Evolutionary conservation across 1,140 invertebrate species (phyloP).

Genomic region (Diuraphis noxia): DNA sequence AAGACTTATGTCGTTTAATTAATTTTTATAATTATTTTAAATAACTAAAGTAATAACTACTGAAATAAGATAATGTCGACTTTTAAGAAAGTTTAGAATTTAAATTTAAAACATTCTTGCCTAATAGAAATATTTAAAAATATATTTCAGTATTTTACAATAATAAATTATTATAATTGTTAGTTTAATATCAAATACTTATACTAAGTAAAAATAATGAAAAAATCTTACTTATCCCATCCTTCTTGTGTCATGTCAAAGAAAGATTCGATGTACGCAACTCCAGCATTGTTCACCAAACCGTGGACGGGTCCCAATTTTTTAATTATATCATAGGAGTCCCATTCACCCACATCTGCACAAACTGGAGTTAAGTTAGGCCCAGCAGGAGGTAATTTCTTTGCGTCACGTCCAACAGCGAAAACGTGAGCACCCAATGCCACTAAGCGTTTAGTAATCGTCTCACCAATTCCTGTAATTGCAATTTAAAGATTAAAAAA

Average conservation of each 20-base stretch:
- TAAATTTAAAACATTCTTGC: background rate
- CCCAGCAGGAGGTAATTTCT: conserved; percentile 68
- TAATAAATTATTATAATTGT: background rate
- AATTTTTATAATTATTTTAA: background rate
- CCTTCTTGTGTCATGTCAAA: conserved; percentile 68
- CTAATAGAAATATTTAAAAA: no score
- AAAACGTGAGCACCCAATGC: conserved; percentile 57
- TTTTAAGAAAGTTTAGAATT: background rate
- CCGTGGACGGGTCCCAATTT: conserved; percentile 69
- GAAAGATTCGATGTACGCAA: conserved; percentile 68
- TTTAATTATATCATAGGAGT: conserved; percentile 66
- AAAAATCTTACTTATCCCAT: conserved; percentile 70
- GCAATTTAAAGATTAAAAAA: background rate
- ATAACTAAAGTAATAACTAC: background rate
- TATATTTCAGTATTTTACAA: no score
- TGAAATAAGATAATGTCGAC: background rate
- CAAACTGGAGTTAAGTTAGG: conserved; percentile 69
- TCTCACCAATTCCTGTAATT: conserved; percentile 14
- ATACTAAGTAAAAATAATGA: background rate
- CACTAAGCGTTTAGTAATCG: conserved; percentile 20
- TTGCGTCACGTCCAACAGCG: conserved; percentile 59
- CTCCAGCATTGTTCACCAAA: conserved; percentile 82
- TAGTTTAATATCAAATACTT: background rate
- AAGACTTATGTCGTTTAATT: background rate
- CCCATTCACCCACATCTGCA: conserved; percentile 78